Percentiles rank a stretch among this genome's conserved stretches.
phyloP scores from a whole-genome alignment of 2,113 vertebrate species.

The Macrotis lagotis region DNA sequence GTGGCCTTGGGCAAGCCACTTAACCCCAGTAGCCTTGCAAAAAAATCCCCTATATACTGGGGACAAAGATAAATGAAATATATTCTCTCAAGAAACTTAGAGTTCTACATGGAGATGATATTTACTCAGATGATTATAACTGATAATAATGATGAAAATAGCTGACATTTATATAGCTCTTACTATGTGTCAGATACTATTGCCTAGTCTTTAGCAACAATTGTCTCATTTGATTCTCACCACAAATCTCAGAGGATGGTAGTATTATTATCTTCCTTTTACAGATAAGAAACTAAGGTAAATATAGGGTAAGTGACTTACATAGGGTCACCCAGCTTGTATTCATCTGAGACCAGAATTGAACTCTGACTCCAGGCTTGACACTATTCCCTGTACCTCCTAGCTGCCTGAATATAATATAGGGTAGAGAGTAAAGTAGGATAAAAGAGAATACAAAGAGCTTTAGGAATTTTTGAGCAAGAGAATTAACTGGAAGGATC shows the following conservation, averaged over 20 bases:
- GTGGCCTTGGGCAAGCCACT: no score
- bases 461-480: neutral
- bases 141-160: neutral
- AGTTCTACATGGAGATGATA: neutral
- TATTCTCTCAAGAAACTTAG: neutral
- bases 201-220: neutral
- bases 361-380: neutral
- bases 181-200: neutral
- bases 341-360: neutral
- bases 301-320: neutral
- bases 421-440: neutral
- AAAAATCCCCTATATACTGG: no score
- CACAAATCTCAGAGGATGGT: neutral
- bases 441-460: neutral
- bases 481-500: neutral
- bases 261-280: neutral
- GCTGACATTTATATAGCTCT: neutral
- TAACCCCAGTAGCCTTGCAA: no score
- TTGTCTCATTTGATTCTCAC: neutral
- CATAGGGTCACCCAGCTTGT: neutral
- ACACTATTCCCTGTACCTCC: neutral
- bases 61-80: neutral
- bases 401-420: neutral
- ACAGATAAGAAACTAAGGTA: neutral
- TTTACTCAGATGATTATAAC: neutral